Conservation (phyloP, 2,113 vertebrate species). For the Odocoileus virginianus region DNA sequence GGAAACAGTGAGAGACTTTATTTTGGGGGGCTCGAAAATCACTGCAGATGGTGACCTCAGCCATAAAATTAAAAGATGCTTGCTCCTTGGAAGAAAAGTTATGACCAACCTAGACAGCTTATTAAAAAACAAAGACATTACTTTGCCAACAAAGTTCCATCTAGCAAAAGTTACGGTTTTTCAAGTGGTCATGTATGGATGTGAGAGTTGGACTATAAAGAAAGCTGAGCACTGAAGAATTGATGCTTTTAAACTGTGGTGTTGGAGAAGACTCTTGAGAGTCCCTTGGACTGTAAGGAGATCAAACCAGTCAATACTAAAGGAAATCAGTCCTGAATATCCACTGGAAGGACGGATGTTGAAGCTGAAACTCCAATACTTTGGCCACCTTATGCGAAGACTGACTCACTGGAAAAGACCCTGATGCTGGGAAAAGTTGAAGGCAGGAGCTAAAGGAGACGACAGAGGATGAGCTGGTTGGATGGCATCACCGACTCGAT, state of each 20-base stretch:
- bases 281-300: not conserved
- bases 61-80: not conserved
- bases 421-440: not conserved
- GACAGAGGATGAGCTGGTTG: not conserved
- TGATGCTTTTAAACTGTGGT: not conserved
- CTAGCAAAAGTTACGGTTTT: too few relatives aligned
- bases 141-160: not conserved
- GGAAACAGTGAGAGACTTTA: not conserved
- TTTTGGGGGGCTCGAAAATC: not conserved
- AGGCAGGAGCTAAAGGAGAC: not conserved
- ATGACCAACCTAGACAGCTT: not conserved
- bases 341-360: not conserved
- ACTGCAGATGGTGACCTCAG: not conserved
- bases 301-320: not conserved
- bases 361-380: not conserved
- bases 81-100: not conserved
- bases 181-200: not conserved
- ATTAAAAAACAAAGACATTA: not conserved
- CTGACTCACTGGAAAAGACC: not conserved
- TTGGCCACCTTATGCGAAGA: rapidly evolving
- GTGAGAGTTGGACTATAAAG: not conserved
- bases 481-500: not conserved
- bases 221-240: not conserved
- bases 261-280: not conserved
- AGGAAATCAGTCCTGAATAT: not conserved